Base-by-base conservation (phyloP, 2,113 vertebrate genomes). In the Atractosteus spatula region DNA sequence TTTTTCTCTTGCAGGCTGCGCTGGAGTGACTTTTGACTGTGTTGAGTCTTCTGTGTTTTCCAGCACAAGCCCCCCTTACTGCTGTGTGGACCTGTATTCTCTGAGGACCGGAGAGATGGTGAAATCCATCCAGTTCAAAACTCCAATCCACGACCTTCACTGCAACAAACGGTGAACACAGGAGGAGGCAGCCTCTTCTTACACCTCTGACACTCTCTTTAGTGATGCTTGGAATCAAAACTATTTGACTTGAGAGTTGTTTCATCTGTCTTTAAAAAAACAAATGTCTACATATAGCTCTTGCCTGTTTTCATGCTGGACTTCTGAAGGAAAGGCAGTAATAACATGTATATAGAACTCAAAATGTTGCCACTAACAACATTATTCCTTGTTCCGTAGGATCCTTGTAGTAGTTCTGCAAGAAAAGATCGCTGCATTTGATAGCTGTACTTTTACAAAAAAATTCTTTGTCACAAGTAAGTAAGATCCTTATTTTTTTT, bases 381-480 rank as follows among this genome's bases (percentile, higher is more conserved):
- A 1, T 80, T 70, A 75, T 62, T 70, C 80, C 64, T 72, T 72
- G 57, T 71, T 75, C 79, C 84, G 41, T 89, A 98, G 97, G 88
- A 96, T 98, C 72, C 95, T 99, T 0, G 96, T 97, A 0, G 93
- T 98, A 72, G 96, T 95, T 78, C 91, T 99, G 42, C 97, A 99
- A 71, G 97, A 99, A 87, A 99, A 99, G 90, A 99, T 99, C 0
- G 97, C 97, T 2, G 97, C 97, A 44, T 99, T 99, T 65, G 97
- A 99, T 89, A 99, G 97, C 91, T 98, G 96, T 86, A 98, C 95
- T 13, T 98, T 99, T 87, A 96, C 95, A 41, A 99, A 98, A 88
- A 99, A 97, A 65, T 98, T 99, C 92, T 99, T 99, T 82, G 96
- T 99, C 41, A 99, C 97, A 91, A 99, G 97, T 99, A 94, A 67